Conservation (phyloP, 2,797 vertebrate species). For the Chlorospingus flavigularis region DNA sequence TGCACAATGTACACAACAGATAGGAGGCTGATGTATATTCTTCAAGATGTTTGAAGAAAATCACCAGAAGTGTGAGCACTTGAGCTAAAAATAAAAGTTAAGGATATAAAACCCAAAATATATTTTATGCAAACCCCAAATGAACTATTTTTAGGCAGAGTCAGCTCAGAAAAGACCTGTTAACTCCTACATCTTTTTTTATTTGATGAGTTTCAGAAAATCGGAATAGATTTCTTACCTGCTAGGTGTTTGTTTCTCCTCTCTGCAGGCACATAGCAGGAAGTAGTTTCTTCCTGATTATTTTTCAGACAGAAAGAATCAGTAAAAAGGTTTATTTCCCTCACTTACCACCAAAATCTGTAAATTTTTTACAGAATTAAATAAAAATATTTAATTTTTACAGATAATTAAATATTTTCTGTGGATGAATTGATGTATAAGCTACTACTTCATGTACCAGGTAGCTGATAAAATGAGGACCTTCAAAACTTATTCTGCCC, state of each 20-base stretch:
- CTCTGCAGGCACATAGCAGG: accelerated
- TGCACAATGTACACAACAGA: neutral
- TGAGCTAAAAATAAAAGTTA: neutral
- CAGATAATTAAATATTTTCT: neutral
- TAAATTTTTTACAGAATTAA: neutral
- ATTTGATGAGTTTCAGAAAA: neutral
- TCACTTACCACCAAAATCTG: neutral
- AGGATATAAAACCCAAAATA: neutral
- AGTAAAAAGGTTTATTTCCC: neutral
- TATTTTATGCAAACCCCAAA: neutral
- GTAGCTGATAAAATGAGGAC: neutral
- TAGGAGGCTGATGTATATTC: neutral
- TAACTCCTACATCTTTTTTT: neutral
- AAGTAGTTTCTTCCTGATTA: neutral
- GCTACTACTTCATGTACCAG: neutral
- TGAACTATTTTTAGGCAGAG: neutral
- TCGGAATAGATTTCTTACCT: neutral
- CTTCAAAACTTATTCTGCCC: neutral
- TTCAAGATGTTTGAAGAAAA: neutral
- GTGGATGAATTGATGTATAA: neutral
- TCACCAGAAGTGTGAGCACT: neutral
- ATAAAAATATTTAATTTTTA: no score
- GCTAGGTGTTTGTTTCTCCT: neutral
- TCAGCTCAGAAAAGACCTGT: neutral
- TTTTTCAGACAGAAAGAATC: neutral